Base-by-base conservation (phyloP, 2,797 vertebrate species). In the Microctenopoma stevenorrisi region DNA sequence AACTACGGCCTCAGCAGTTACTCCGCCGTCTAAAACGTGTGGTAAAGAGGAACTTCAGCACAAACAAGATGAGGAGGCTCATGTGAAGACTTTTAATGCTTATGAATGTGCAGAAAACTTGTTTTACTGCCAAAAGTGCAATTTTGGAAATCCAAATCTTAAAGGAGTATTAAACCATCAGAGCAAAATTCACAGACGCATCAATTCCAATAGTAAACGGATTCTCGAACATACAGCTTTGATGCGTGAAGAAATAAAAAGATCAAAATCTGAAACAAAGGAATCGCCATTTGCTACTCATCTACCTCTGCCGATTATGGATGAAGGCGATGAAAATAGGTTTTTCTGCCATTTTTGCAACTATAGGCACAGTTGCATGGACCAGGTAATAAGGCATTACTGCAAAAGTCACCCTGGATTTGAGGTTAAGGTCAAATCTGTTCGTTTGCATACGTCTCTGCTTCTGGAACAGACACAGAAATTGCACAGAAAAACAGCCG, bases 261-360 rank as follows among this genome's bases (percentile, higher is more conserved):
- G 76, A 57, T 80, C 79, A 0, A 76, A 74, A 61, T 66, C 48
- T 26, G n/a, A 64, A 13, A 13, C 13, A 3, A 63, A 28, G 18
- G 33, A 87, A 0, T 0, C 87, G 30, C 72, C 89, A 0, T 72
- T 89, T 14, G 18, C 84, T 26, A 74, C 89, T 0, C 12, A 9
- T 71, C 74, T 92, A 25, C 92, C 92, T 42, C 84, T 85, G 57
- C 90, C 92, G 5, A 3, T 91, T 7, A 0, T 91, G 5, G 76
- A 74, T 0, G 4, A 77, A 15, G 79, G 59, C 0, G 85, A 85
- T 4, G 64, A 70, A 53, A 0, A 65, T 0, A 15, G 25, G 18
- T 63, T 86, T 44, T 93, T 92, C 67, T 93, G 92, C 74, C 76
- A 83, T 60, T 33, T 86, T 2, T 93, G 92, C 61, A 92, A 92